phyloP scores from a whole-genome alignment of 1,140 invertebrate genomes.

The Caenorhabditis remanei region DNA sequence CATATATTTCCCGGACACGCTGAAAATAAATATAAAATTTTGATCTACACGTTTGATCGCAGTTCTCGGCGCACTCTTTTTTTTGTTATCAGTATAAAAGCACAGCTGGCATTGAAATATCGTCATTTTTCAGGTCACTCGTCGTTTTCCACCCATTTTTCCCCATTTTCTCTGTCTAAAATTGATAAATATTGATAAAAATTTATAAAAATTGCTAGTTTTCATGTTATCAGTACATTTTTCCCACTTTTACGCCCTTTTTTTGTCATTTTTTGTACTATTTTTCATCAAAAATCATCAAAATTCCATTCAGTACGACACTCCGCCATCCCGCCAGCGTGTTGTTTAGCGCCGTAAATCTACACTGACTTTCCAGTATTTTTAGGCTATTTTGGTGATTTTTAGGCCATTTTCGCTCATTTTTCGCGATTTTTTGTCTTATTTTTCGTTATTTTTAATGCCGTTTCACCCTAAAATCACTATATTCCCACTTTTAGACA shows the following conservation, averaged over 20 bases:
- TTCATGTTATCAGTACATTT: too few species aligned
- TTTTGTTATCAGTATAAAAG: background rate
- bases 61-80: background rate
- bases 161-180: background rate
- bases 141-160: background rate
- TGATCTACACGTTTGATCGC: constrained; percentile 20
- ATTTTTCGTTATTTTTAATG: background rate
- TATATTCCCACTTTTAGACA: background rate
- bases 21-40: constrained; percentile 1
- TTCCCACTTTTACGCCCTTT: background rate
- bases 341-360: constrained; percentile 30
- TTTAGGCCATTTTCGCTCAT: background rate
- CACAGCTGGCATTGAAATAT: background rate
- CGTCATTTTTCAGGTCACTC: background rate
- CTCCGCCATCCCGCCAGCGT: background rate
- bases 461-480: background rate
- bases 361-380: background rate
- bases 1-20: background rate
- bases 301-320: background rate
- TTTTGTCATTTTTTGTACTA: background rate
- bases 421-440: background rate
- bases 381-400: background rate
- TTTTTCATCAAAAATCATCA: background rate
- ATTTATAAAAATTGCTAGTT: too few species aligned
- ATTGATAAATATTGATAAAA: too few species aligned